phyloP scores from a whole-genome alignment of 2,797 vertebrate genomes.

The Amphiprion clarkii region DNA sequence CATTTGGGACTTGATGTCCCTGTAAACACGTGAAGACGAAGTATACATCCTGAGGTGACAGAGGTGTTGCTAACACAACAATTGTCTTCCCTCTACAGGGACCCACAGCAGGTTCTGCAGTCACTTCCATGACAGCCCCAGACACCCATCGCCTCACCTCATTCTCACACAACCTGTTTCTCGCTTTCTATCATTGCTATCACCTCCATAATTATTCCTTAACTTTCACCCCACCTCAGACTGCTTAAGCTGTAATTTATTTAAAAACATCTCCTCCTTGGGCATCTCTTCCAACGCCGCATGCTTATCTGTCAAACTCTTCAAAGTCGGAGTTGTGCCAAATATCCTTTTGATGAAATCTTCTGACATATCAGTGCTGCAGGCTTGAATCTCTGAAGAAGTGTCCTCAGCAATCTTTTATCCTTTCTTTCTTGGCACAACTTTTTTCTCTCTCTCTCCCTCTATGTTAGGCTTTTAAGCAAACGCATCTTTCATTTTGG shows the following conservation, averaged over 20 bases:
- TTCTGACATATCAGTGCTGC: conserved; percentile 57
- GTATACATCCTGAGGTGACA: conserved; percentile 72
- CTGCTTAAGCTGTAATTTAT: conserved; percentile 50
- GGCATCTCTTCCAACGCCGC: conserved; percentile 41
- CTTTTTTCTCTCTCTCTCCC: conserved; percentile 10
- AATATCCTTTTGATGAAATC: conserved; percentile 66
- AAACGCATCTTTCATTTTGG: conserved; percentile 40
- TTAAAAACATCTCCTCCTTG: conserved; percentile 51
- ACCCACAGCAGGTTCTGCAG: conserved; percentile 63
- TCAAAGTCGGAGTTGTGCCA: conserved; percentile 64
- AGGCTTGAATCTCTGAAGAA: conserved; percentile 50
- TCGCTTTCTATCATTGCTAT: conserved; percentile 71
- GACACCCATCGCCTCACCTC: conserved; percentile 73
- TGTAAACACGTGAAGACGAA: conserved; percentile 67
- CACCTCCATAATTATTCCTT: conserved; percentile 75
- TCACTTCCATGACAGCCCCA: conserved; percentile 70
- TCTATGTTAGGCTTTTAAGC: conserved; percentile 37
- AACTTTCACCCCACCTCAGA: conserved; percentile 59
- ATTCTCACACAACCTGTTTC: conserved; percentile 82
- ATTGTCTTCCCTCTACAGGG: conserved; percentile 68
- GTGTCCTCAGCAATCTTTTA: conserved; percentile 48
- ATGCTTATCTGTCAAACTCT: conserved; percentile 66
- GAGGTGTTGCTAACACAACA: conserved; percentile 82
- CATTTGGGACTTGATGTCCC: conserved; percentile 65
- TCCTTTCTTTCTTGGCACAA: conserved; percentile 41